Conservation (phyloP, 2,113 vertebrate species). For the Psettodes erumei region DNA sequence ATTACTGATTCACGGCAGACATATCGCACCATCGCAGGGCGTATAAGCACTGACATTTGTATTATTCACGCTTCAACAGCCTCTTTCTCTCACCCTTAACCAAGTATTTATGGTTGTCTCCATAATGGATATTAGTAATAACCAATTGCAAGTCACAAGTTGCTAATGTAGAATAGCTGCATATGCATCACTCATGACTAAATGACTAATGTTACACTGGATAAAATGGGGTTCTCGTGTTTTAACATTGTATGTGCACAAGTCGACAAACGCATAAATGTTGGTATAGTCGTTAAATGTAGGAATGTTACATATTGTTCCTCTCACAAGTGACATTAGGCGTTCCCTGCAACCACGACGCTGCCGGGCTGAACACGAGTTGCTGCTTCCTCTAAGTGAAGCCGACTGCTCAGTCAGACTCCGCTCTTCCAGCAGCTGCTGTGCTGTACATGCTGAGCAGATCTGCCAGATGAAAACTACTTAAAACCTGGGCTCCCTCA, state of each 20-base stretch:
- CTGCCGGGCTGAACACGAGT: slow-evolving; percentile 13
- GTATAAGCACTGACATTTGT: not conserved
- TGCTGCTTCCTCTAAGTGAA: slow-evolving; percentile 22
- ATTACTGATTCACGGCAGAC: slow-evolving; percentile 27
- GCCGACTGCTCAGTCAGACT: slow-evolving; percentile 26
- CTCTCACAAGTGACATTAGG: not conserved
- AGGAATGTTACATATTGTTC: too few species aligned
- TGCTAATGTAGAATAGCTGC: not conserved
- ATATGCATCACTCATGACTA: not conserved
- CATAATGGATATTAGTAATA: not conserved
- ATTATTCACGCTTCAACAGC: not conserved
- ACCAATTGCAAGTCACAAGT: not conserved
- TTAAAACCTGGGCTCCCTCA: not conserved
- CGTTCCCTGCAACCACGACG: not conserved
- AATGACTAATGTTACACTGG: too few species aligned
- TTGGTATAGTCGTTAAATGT: too few species aligned
- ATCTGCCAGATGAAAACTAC: slow-evolving; percentile 12
- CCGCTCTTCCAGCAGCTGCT: slow-evolving; percentile 17
- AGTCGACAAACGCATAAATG: too few species aligned
- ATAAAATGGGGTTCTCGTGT: too few species aligned
- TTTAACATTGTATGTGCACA: too few species aligned
- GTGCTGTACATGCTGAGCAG: not conserved
- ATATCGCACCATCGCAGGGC: not conserved
- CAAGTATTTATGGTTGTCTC: too few species aligned
- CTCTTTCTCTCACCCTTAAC: not conserved